Evolutionary conservation across 1,140 invertebrate genomes (phyloP), one percentile per base, ranked within the genome.

Genomic region (Drosophila sechellia): DNA sequence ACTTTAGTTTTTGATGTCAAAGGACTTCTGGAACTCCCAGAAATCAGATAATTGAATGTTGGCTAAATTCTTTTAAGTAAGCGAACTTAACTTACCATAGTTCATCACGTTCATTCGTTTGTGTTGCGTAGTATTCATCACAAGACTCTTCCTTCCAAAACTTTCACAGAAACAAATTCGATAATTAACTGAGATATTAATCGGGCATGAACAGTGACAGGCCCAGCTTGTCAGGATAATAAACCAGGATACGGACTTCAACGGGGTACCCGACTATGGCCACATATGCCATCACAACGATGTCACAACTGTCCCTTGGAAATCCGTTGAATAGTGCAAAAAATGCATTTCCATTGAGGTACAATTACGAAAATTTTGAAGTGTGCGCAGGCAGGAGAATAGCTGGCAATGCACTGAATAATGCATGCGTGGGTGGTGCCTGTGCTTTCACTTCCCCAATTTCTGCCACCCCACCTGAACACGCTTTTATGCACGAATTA

Each of bases 401-500:
- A 65, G 40, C 60, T 78, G 77, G 58, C 77, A 65, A 68, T 69
- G 69, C 78, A 81, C 80, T 85, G 77, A 77, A 85, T 86, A 80
- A 85, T 85, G 77, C 68, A 86, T 80, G 69, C 65, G 69, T 57
- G 63, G 49, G 63, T 56, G 61, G 20, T 22, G 20, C 20, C 20
- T 22, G 2, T 3, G 15, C 37, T 13, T 12, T 49, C 17, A 10
- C 42, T 4, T 3, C 13, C 40, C 22, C 13, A 15, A n/a, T 15
- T 15, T 6, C 39, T n/a, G n/a, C 43, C 12, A 10, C 56, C 74
- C 27, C 25, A 34, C 49, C 35, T 34, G 39, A 57, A 72, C 57
- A 63, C 61, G 83, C 75, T 79, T 61, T 87, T 87, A 72, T 86
- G 74, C 83, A 76, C 83, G 87, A 86, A 86, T 86, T 87, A 86